These are phyloP conservation scores for Platysternon megacephalum DNA, from an alignment of 2,113 vertebrate species.

Conservation along the genomic window DNA sequence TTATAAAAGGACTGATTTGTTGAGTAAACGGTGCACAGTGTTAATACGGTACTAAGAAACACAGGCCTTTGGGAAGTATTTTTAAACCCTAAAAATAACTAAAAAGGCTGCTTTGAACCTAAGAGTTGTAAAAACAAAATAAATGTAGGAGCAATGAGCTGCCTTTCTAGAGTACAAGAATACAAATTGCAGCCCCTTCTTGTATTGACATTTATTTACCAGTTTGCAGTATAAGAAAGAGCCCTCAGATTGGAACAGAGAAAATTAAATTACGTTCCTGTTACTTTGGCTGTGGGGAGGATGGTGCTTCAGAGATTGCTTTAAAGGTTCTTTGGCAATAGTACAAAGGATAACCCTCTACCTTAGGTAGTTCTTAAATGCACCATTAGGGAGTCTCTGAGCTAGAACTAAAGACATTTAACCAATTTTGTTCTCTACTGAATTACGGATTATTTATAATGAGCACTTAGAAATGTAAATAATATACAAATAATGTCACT, in stretches of 20 bases:
- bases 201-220: conserved; percentile 69
- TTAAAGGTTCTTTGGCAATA: conserved; percentile 27
- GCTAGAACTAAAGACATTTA: background rate
- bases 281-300: conserved; percentile 17
- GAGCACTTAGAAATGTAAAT: conserved; percentile 1
- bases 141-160: conserved; percentile 61
- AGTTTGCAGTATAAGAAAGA: conserved; percentile 52
- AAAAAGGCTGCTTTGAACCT: background rate
- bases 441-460: background rate
- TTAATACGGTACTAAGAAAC: conserved; percentile 23
- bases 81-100: conserved; percentile 58
- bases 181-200: conserved; percentile 57
- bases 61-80: conserved; percentile 39
- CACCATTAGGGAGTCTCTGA: background rate
- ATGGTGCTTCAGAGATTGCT: conserved; percentile 24
- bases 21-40: background rate
- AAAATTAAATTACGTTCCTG: conserved; percentile 66
- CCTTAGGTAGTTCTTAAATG: conserved; percentile 3
- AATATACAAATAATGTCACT: background rate
- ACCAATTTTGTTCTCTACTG: background rate
- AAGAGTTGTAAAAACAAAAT: conserved; percentile 58
- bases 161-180: conserved; percentile 46
- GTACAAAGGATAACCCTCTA: conserved; percentile 1
- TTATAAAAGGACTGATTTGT: conserved; percentile 9
- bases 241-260: conserved; percentile 51